Percentiles rank a stretch among this genome's conserved stretches.
phyloP scores from a whole-genome alignment of 2,113 vertebrate species.

The Bothrops jararaca region DNA sequence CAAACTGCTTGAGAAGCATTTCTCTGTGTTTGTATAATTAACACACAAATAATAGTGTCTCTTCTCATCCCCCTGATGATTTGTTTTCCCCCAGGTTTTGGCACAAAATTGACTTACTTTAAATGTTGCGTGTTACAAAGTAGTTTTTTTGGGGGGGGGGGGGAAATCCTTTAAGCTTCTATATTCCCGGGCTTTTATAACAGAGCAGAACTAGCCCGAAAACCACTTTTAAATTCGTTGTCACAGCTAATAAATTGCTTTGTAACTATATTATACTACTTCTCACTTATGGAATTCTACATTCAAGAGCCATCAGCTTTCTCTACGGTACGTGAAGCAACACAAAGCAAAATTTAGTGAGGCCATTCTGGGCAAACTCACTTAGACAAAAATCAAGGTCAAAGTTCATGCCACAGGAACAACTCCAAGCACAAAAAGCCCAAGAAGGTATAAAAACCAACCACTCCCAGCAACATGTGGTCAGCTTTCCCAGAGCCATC shows the following conservation, averaged over 20 bases:
- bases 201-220: slow-evolving; percentile 19
- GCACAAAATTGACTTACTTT: slow-evolving; percentile 20
- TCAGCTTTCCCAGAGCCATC: too few relatives aligned
- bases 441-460: too few relatives aligned
- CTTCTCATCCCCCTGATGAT: neutral
- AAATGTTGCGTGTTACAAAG: neutral
- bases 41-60: too few relatives aligned
- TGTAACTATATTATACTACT: neutral
- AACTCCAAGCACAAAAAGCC: too few relatives aligned
- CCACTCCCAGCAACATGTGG: too few relatives aligned
- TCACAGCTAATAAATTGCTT: slow-evolving; percentile 16
- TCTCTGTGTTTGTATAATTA: neutral
- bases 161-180: slow-evolving; percentile 22
- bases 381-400: neutral
- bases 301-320: neutral
- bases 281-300: neutral
- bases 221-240: neutral
- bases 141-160: neutral
- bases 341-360: neutral
- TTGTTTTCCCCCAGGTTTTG: neutral
- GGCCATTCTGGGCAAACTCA: neutral
- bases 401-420: too few relatives aligned
- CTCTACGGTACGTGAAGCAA: neutral
- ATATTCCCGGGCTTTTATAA: neutral
- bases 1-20: too few relatives aligned